These are phyloP conservation scores for Scaptomyza reducta DNA, from an alignment of 2,888 invertebrate genomes.

Conservation along the genomic window DNA sequence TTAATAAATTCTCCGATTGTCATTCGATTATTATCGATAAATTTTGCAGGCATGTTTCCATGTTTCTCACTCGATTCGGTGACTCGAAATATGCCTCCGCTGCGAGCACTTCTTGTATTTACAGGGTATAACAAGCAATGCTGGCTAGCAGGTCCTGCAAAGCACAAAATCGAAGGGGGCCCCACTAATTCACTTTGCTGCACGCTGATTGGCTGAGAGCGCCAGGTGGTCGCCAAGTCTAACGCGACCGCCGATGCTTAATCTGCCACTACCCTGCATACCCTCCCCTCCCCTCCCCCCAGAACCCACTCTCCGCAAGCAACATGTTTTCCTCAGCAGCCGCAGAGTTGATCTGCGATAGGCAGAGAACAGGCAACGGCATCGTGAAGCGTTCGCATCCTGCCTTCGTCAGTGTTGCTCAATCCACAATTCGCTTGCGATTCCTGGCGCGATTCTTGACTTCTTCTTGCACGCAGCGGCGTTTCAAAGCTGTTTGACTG, in stretches of 20 bases:
- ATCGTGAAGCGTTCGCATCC: constrained; percentile 42
- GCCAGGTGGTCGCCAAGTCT: constrained; percentile 83
- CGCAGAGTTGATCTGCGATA: constrained; percentile 36
- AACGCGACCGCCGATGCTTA: constrained; percentile 63
- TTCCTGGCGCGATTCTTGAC: constrained; percentile 6
- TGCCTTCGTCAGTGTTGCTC: constrained; percentile 29
- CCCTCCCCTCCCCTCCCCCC: neutral
- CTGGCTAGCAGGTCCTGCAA: constrained; percentile 31
- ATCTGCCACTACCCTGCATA: constrained; percentile 42
- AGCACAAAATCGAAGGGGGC: constrained; percentile 24
- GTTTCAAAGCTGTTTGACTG: constrained; percentile 79
- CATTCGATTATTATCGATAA: neutral
- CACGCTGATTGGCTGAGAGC: constrained; percentile 80
- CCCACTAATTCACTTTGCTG: constrained; percentile 79
- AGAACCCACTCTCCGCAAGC: neutral
- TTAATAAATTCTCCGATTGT: neutral
- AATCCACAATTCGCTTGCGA: too few species aligned
- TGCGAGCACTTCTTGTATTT: neutral
- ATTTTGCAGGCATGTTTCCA: neutral
- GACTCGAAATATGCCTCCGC: too few species aligned
- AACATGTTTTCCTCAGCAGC: constrained; percentile 37
- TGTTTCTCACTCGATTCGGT: neutral
- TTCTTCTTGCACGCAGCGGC: constrained; percentile 44
- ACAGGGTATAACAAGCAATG: constrained; percentile 14
- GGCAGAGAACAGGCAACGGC: constrained; percentile 5